These are phyloP conservation scores for Conops quadrifasciatus DNA, from an alignment of 2,888 invertebrate species.

Conservation along the genomic window DNA sequence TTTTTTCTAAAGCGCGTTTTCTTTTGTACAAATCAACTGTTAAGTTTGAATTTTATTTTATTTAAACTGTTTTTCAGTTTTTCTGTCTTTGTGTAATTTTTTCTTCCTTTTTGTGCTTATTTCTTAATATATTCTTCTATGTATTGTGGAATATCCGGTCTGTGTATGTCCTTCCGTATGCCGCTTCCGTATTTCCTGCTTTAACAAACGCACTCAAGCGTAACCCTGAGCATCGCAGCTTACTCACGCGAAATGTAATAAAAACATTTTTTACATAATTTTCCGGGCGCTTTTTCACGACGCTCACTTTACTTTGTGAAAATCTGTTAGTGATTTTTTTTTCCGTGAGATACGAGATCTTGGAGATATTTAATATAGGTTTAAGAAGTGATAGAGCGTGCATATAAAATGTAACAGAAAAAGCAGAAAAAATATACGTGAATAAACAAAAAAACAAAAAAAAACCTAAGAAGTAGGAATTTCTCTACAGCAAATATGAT, in stretches of 20 bases:
- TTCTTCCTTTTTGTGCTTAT: not conserved
- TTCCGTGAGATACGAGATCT: conserved; percentile 44
- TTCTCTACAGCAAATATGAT: not conserved
- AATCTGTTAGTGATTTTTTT: conserved; percentile 18
- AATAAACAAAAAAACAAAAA: conserved; percentile 10
- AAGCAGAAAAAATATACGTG: conserved; percentile 6
- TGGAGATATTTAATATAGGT: conserved; percentile 55
- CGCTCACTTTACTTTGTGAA: conserved; percentile 3
- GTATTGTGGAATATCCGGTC: not conserved
- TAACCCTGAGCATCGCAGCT: conserved; percentile 22
- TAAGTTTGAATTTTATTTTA: no score
- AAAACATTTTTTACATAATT: conserved; percentile 59
- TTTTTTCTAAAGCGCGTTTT: conserved; percentile 5
- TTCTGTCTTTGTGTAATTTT: not conserved
- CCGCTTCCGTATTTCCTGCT: not conserved
- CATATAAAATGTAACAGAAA: conserved; percentile 25
- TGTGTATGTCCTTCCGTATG: not conserved
- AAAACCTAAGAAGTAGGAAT: not conserved
- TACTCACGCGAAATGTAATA: conserved; percentile 61
- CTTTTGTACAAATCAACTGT: not conserved
- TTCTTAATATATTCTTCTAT: conserved; percentile 13
- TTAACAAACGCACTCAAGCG: conserved; percentile 5
- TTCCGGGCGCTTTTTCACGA: conserved; percentile 39
- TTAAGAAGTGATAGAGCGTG: conserved; percentile 38
- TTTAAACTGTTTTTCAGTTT: conserved; percentile 3